These are phyloP conservation scores for Tragelaphus eurycerus DNA, from an alignment of 2,797 vertebrate species.

Conservation along the genomic window DNA sequence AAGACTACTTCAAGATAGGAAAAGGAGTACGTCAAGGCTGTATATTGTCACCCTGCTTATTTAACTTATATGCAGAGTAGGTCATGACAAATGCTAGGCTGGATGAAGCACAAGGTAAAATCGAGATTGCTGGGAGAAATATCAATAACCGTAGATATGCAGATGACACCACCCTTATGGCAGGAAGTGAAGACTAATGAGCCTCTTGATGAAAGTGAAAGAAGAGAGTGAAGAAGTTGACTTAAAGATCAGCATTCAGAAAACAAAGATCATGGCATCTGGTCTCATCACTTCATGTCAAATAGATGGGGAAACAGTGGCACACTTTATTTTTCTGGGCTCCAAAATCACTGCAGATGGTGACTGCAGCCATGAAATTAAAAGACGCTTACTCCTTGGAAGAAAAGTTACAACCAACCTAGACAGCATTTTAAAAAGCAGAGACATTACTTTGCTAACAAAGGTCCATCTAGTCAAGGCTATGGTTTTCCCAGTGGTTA, in stretches of 20 bases:
- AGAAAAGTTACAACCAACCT: neutral
- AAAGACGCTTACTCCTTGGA: neutral
- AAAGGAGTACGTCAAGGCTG: neutral
- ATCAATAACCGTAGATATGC: neutral
- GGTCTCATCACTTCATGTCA: accelerated
- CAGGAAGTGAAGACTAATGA: neutral
- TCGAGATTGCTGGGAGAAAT: neutral
- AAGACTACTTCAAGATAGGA: neutral
- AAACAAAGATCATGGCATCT: neutral
- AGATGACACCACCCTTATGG: neutral
- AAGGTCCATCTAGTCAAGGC: neutral
- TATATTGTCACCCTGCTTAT: neutral
- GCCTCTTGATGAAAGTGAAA: neutral
- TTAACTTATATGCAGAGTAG: neutral
- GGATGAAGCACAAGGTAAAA: neutral
- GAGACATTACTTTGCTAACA: neutral
- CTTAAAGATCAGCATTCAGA: neutral
- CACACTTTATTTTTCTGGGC: accelerated
- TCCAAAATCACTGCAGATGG: neutral
- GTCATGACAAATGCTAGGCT: neutral
- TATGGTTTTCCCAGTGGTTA: neutral
- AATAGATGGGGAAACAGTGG: neutral
- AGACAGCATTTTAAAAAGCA: neutral
- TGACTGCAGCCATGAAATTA: neutral
- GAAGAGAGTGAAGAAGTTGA: neutral